These are phyloP conservation scores for Hexactinellida sp. DNA, from an alignment of 37 sponge, comb jelly and placozoan species.

Conservation along the genomic window DNA sequence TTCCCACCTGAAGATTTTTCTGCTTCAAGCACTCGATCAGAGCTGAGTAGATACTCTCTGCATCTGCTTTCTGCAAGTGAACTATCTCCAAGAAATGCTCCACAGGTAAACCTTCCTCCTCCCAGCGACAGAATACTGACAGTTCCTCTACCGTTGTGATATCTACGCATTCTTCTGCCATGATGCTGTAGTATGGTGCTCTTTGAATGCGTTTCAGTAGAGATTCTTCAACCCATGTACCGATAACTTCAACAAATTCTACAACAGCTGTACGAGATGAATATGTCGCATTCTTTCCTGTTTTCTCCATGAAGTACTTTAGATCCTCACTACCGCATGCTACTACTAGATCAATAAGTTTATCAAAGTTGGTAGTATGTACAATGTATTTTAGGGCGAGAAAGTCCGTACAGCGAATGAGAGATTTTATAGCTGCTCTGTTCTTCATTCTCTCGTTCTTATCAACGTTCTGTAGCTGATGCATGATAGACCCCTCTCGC, in stretches of 20 bases:
- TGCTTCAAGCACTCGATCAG: slow-evolving; percentile 39
- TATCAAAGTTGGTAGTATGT: slow-evolving; percentile 42
- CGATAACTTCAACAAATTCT: slow-evolving; percentile 17
- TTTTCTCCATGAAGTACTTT: slow-evolving; percentile 31
- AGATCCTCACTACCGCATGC: slow-evolving; percentile 40
- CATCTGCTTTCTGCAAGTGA: neutral
- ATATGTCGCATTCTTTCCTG: neutral
- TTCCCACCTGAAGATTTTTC: slow-evolving; percentile 27
- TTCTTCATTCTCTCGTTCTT: slow-evolving; percentile 28
- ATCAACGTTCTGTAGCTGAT: slow-evolving; percentile 34
- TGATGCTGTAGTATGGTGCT: neutral
- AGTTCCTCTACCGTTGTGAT: neutral
- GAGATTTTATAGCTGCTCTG: slow-evolving; percentile 41
- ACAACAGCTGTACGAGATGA: neutral
- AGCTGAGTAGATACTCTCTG: slow-evolving; percentile 9
- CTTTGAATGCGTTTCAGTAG: slow-evolving; percentile 7
- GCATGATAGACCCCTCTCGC: slow-evolving; percentile 29
- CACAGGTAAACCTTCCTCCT: neutral
- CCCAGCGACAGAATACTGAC: neutral
- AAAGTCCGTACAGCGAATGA: slow-evolving; percentile 43
- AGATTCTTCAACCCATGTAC: slow-evolving; percentile 6
- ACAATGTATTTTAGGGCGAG: slow-evolving; percentile 39
- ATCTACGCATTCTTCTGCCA: neutral
- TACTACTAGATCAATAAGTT: slow-evolving; percentile 48
- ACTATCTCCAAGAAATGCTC: neutral